Evolutionary conservation across 2,797 vertebrate species (phyloP).

Genomic region (Clarias pachynema): DNA sequence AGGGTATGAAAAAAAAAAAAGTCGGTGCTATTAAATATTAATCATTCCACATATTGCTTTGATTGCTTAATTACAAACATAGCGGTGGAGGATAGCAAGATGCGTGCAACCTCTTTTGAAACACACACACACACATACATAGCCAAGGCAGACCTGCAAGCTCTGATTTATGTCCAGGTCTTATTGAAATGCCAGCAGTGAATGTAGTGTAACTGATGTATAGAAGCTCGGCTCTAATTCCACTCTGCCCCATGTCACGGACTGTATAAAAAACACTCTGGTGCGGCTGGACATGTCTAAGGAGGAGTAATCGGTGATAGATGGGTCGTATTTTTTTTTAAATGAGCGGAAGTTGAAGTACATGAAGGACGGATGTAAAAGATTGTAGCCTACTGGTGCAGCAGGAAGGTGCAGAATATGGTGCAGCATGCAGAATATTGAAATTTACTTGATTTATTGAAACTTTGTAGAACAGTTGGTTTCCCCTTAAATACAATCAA

Average conservation of each 20-base stretch:
- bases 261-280: conserved; percentile 35
- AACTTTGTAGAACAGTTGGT: background rate
- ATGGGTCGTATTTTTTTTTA: conserved; percentile 30
- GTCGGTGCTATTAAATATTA: conserved; percentile 86
- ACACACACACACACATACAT: conserved; percentile 25
- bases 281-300: conserved; percentile 37
- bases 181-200: conserved; percentile 49
- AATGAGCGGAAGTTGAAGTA: conserved; percentile 43
- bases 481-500: background rate
- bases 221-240: conserved; percentile 44
- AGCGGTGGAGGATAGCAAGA: conserved; percentile 51
- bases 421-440: background rate
- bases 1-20: conserved; percentile 73
- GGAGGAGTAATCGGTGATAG: conserved; percentile 34
- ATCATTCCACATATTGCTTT: conserved; percentile 83
- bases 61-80: conserved; percentile 77
- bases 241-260: conserved; percentile 31
- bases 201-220: conserved; percentile 50
- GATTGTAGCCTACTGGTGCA: background rate
- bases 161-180: conserved; percentile 45
- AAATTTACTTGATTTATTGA: too few relatives aligned
- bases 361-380: background rate
- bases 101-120: conserved; percentile 58
- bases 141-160: background rate
- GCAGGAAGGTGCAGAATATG: background rate